Base-by-base conservation (phyloP, 2,797 vertebrate genomes). In the Mormyrus proboscirostris region DNA sequence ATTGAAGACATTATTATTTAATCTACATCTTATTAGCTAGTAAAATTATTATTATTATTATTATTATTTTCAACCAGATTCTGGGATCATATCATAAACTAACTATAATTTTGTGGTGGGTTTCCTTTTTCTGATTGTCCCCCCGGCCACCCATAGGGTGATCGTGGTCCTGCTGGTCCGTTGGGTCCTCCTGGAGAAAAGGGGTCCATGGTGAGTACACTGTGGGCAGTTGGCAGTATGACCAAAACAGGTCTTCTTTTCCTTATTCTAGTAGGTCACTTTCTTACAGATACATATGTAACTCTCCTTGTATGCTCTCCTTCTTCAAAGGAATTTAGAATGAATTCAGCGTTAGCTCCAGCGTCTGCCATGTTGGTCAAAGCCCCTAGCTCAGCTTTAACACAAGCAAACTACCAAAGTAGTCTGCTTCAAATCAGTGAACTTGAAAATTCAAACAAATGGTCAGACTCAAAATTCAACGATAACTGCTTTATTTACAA, bases 111-210 rank as follows among this genome's bases (percentile, higher is more conserved):
- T 33, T 73, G 29, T 73, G 29, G 12, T 73, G 76, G n/a, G n/a
- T 59, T 49, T 84, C 12, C 76, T 62, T 53, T 84, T 76, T 49
- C 44, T 12, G 4, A 29, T 82, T 84, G n/a, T 2, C 29, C 91
- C 14, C 88, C 5, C 84, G 89, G 90, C 91, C 93, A 92, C 1
- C 89, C 91, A 88, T 94, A 99, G 98, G 98, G 98, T 84, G 97
- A 98, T 5, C 94, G 98, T 90, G 98, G 98, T 91, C 97, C 94
- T 92, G 95, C 96, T 49, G 98, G 98, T 89, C 97, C 97, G 91
- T 89, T 97, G 51, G 98, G 98, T 89, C 96, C 96, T 90, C 94
- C 95, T 25, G 98, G 98, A 88, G 97, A 98, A 93, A 99, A 97
- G 90, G 98, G 98, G 19, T 92, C 95, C 53, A 92, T 91, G 96